Evolutionary conservation across 2,113 vertebrate genomes (phyloP), one percentile per base, ranked within the genome.

Genomic region (Mormyrus iriodes): DNA sequence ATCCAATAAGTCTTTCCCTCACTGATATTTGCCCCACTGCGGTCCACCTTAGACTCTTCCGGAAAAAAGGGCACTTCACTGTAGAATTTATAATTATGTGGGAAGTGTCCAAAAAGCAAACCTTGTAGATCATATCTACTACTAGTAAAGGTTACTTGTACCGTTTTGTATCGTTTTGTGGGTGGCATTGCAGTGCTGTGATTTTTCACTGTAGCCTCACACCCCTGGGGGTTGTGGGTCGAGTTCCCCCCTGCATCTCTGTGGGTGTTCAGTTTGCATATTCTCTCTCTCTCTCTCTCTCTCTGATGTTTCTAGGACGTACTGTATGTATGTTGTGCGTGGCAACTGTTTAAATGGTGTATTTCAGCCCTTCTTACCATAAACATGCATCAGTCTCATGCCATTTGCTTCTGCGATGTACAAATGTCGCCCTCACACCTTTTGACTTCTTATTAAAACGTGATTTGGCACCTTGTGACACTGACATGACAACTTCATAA

Each of bases 401-500:
- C 6, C 5, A 46, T 48, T 46, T 52, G 44, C 35, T 79, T 17
- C 35, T 42, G 35, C 15, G 35, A 8, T 79, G 35, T 19, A 79
- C 15, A 79, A 79, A 42, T 42, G 73, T 79, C 35, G 6, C 73
- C 35, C 13, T 69, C 61, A 69, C 61, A 13, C 61, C n/a, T 79
- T n/a, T 15, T 79, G 35, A 21, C 35, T 35, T 42, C 35, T 79
- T 79, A 42, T 35, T 42, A 79, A 39, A 21, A 42, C 73, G 73
- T 69, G 83, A 86, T 89, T 31, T 89, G 89, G 49, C 83, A 65
- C 53, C 24, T 44, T 2, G 55, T 85, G 55, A 69, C 42, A 73
- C 27, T 49, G 48, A 42, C 15, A 44, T 31, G 65, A 55, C 82
- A 65, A 35, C 55, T 58, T 48, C 55, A 48, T 65, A 46, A 48